Percentiles rank a stretch among this genome's conserved stretches.
These are phyloP conservation scores for Ciconia stormi DNA, from an alignment of 2,113 vertebrate species.

Conservation along the genomic window DNA sequence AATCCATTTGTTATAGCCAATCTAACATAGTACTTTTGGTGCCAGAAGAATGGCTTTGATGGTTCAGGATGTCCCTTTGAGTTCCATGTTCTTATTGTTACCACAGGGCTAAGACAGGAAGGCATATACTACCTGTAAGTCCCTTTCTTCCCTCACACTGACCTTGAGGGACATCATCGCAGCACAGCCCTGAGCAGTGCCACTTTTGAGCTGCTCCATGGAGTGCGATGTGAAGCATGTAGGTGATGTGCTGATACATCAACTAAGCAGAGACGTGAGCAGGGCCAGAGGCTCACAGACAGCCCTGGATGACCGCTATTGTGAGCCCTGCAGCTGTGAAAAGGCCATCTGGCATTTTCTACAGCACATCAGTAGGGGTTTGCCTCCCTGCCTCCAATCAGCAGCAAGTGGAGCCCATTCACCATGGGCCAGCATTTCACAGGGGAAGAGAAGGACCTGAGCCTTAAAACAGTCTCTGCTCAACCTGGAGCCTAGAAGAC, in stretches of 20 bases:
- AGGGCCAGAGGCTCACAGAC: background rate
- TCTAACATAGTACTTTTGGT: background rate
- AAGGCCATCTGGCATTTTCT: background rate
- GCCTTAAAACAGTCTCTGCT: background rate
- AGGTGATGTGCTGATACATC: background rate
- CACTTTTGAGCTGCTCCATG: background rate
- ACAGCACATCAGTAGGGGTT: fast-evolving
- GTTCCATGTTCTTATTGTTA: background rate
- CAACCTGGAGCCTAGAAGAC: background rate
- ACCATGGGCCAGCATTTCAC: background rate
- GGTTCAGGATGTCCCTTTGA: background rate
- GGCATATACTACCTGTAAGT: background rate
- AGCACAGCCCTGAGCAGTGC: background rate
- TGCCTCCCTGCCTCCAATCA: background rate
- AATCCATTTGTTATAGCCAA: background rate
- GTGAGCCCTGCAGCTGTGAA: background rate
- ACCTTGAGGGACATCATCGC: background rate
- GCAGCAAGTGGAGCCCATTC: background rate
- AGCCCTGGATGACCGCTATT: background rate
- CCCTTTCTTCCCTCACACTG: background rate
- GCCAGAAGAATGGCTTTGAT: background rate
- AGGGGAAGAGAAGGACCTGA: background rate
- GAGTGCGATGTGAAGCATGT: background rate
- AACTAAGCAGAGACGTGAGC: background rate
- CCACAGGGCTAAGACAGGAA: background rate